Base-by-base conservation (phyloP, 2,888 invertebrate genomes). In the Crioceris asparagi region DNA sequence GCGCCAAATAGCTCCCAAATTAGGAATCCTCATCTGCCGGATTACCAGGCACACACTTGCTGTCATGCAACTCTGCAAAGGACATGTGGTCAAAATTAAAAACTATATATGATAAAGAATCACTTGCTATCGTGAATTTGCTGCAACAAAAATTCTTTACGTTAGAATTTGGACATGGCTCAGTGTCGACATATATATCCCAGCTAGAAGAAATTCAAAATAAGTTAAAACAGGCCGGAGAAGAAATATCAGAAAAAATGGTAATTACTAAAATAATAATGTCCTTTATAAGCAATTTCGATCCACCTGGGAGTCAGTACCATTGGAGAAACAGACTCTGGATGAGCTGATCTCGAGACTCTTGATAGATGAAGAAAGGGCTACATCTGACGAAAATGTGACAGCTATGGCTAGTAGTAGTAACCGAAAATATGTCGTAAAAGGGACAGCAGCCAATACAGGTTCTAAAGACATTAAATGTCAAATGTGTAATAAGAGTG, bases 31-130 rank as follows among this genome's bases (percentile, higher is more conserved):
- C n/a, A n/a, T n/a, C n/a, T n/a, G n/a, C n/a, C n/a, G n/a, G n/a
- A n/a, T n/a, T n/a, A 6, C 41, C 45, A 8, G 10, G 47, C 11
- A 47, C 44, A 4, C 48, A 46, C 31, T 30, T 47, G 17, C 36
- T 46, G 16, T 39, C 43, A 12, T 47, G 47, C 40, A 29, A 36
- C 26, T 30, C 38, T 2, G 26, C 45, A 7, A 31, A 39, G 7
- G 45, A 41, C 11, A 48, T 50, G 48, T 50, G 47, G 50, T 17
- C 16, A 10, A 47, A 50, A 36, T 23, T 50, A 17, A 46, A 43
- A 29, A 16, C 44, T 5, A 38, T 46, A 3, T 46, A 41, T 38
- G 46, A 48, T n/a, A 39, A 44, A 31, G 35, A 39, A 32, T 44
- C 38, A 7, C 23, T 19, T 3, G 46, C 39, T 1, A 43, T 39